These are phyloP conservation scores for Bolinopsis microptera DNA, from an alignment of 37 sponge, comb jelly and placozoan species.

Conservation along the genomic window DNA sequence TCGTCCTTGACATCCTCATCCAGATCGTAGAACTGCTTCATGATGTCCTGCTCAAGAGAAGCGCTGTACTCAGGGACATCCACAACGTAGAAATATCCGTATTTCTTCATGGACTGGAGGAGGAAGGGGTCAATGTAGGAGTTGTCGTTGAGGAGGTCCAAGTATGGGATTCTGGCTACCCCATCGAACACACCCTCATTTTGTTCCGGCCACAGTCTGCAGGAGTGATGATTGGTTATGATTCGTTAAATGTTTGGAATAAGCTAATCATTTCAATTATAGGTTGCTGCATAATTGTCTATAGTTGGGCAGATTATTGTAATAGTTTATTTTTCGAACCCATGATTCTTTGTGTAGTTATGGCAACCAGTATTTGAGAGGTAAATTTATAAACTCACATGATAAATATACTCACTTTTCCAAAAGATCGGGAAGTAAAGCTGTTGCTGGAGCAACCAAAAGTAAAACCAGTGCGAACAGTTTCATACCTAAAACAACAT, in stretches of 20 bases:
- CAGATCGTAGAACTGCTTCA: slow-evolving; percentile 44
- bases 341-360: too few relatives aligned
- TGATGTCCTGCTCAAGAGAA: background rate
- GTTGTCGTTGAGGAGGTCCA: slow-evolving; percentile 34
- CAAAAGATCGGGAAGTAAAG: too few relatives aligned
- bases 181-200: background rate
- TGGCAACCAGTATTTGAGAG: too few relatives aligned
- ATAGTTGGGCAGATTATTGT: too few relatives aligned
- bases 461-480: too few relatives aligned
- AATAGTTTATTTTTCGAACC: too few relatives aligned
- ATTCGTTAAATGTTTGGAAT: background rate
- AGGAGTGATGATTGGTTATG: background rate
- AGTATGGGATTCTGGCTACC: background rate
- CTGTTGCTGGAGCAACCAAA: too few relatives aligned
- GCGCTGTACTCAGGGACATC: slow-evolving; percentile 19
- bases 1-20: slow-evolving; percentile 20
- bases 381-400: too few relatives aligned
- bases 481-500: too few relatives aligned
- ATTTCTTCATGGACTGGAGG: slow-evolving; percentile 11
- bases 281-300: too few relatives aligned
- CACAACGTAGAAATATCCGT: slow-evolving; percentile 35
- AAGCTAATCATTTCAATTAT: background rate
- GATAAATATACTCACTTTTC: too few relatives aligned
- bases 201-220: background rate
- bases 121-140: background rate